Conservation (phyloP, 2,113 vertebrate species). For the Lophura nycthemera region DNA sequence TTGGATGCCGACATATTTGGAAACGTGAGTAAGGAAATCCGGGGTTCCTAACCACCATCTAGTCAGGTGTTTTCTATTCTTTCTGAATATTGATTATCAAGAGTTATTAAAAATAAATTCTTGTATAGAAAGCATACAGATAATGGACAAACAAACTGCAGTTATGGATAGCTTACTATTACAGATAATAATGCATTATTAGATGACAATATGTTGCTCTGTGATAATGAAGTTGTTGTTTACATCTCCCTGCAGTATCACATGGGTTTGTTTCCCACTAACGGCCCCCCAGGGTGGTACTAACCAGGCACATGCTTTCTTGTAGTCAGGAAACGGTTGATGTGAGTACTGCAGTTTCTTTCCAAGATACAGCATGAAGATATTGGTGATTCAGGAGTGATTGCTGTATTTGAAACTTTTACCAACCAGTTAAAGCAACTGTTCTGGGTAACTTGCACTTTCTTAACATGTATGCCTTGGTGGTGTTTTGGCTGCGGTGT, state of each 20-base stretch:
- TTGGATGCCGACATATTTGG: rapidly evolving
- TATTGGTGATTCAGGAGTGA: slow-evolving; percentile 61
- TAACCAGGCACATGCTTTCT: not conserved
- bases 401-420: slow-evolving; percentile 80
- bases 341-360: not conserved
- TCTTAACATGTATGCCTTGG: rapidly evolving
- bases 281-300: not conserved
- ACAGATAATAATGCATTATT: no score
- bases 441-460: slow-evolving; percentile 73
- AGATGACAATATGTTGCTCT: not conserved
- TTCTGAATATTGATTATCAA: not conserved
- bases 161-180: not conserved
- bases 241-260: rapidly evolving
- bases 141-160: not conserved
- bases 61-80: rapidly evolving
- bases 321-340: not conserved
- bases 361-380: slow-evolving; percentile 26
- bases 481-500: not conserved
- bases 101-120: not conserved
- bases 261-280: not conserved
- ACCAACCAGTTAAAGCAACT: slow-evolving; percentile 76
- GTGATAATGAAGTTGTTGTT: not conserved
- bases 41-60: not conserved
- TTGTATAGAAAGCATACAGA: not conserved
- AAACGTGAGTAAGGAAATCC: not conserved